Evolutionary conservation across 2,888 invertebrate species (phyloP).

Genomic region (Lithophane ornitopus): DNA sequence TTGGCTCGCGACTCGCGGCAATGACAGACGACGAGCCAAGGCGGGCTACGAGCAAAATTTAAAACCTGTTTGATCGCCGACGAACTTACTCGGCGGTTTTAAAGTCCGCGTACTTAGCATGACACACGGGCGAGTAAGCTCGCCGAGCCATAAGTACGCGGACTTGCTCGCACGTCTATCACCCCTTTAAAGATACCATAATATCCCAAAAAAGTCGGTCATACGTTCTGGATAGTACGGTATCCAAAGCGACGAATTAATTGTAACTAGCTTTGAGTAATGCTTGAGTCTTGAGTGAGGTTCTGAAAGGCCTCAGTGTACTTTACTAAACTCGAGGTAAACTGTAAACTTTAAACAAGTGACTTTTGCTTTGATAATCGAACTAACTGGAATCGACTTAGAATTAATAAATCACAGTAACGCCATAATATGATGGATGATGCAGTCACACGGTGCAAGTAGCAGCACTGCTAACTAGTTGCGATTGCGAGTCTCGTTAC

Average conservation of each 20-base stretch:
- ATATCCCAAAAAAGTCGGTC: too few species aligned
- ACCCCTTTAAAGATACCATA: too few species aligned
- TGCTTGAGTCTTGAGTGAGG: neutral
- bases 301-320: neutral
- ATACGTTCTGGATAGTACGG: too few species aligned
- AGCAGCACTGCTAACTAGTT: neutral
- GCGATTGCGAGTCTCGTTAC: conserved; percentile 1
- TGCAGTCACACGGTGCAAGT: neutral
- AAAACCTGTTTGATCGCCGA: too few species aligned
- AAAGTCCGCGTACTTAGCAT: too few species aligned
- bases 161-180: too few species aligned
- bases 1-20: too few species aligned
- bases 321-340: neutral
- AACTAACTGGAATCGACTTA: neutral
- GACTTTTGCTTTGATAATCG: neutral
- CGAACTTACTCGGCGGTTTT: too few species aligned
- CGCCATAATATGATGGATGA: neutral
- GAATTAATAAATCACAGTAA: neutral
- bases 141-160: too few species aligned
- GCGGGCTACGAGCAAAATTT: too few species aligned
- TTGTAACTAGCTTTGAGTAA: conserved; percentile 4
- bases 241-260: neutral
- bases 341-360: neutral
- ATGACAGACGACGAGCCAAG: too few species aligned
- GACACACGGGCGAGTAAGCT: too few species aligned